Conservation (phyloP, 2,888 invertebrate genomes). For the Athalia rosae region DNA sequence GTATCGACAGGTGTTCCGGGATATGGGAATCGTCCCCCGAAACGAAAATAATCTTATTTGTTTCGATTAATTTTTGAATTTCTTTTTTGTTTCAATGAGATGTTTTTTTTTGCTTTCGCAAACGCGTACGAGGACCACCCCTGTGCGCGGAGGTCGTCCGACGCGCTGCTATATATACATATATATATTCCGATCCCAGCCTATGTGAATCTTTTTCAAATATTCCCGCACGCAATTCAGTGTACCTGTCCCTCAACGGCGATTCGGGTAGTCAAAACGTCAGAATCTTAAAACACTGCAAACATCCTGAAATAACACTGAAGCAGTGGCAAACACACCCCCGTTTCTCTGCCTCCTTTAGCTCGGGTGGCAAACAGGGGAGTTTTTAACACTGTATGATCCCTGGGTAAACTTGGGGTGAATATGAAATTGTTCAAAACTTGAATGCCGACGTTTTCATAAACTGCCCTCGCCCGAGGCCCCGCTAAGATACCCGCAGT, state of each 20-base stretch:
- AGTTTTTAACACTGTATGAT: slow-evolving; percentile 73
- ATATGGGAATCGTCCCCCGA: too few species aligned
- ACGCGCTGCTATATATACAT: too few species aligned
- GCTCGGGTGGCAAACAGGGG: slow-evolving; percentile 68
- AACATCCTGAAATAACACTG: slow-evolving; percentile 72
- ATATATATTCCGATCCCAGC: slow-evolving; percentile 11
- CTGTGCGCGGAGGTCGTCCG: background rate
- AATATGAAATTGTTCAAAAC: slow-evolving; percentile 51
- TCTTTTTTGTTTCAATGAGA: too few species aligned
- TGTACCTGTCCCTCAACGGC: slow-evolving; percentile 46
- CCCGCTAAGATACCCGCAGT: slow-evolving; percentile 30
- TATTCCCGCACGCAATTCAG: slow-evolving; percentile 45
- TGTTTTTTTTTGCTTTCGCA: too few species aligned
- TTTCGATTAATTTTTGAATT: too few species aligned
- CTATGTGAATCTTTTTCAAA: slow-evolving; percentile 28
- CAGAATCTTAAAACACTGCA: slow-evolving; percentile 73
- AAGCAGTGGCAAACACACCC: slow-evolving; percentile 59
- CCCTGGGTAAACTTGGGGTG: slow-evolving; percentile 70
- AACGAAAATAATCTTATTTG: too few species aligned
- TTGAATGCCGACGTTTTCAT: slow-evolving; percentile 52
- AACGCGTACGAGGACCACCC: background rate
- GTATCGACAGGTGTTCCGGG: too few species aligned
- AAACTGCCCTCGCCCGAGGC: slow-evolving; percentile 40
- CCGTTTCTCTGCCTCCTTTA: slow-evolving; percentile 56
- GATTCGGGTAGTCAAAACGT: slow-evolving; percentile 71